These are phyloP conservation scores for Mercenaria mercenaria DNA, from an alignment of 1,140 invertebrate species.

Conservation along the genomic window DNA sequence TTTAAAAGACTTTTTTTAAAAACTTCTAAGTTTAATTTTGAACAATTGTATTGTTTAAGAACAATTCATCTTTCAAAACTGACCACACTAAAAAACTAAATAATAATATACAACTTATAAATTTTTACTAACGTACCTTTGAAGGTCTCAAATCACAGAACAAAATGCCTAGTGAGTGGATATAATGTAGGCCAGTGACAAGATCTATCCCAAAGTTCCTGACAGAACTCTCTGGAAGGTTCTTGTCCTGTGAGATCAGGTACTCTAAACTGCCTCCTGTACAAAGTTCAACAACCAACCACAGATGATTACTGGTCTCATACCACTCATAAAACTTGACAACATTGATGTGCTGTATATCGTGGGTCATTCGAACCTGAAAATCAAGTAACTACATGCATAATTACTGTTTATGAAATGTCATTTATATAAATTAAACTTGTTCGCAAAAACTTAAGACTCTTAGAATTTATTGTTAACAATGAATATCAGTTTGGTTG, in stretches of 20 bases:
- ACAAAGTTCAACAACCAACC: slow-evolving; percentile 86
- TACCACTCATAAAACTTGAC: slow-evolving; percentile 87
- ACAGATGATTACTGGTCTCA: slow-evolving; percentile 86
- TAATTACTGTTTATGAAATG: too few species aligned
- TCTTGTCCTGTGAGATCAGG: slow-evolving; percentile 83
- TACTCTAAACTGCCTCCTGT: slow-evolving; percentile 85
- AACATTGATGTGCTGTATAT: slow-evolving; percentile 84
- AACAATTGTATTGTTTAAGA: too few species aligned
- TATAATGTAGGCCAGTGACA: slow-evolving; percentile 84
- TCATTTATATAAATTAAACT: too few species aligned
- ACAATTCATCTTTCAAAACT: too few species aligned
- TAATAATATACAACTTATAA: too few species aligned
- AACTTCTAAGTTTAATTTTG: too few species aligned
- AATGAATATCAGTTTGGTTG: too few species aligned
- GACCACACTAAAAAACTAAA: too few species aligned
- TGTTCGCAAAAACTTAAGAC: too few species aligned
- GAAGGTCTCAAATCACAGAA: slow-evolving; percentile 85
- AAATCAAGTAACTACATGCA: slow-evolving; percentile 7
- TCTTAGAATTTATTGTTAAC: too few species aligned
- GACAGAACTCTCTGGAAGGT: slow-evolving; percentile 84
- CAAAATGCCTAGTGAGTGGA: slow-evolving; percentile 85
- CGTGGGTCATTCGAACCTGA: slow-evolving; percentile 86
- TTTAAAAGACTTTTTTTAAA: too few species aligned
- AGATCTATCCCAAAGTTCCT: slow-evolving; percentile 84
- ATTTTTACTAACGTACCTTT: slow-evolving; percentile 81